Evolutionary conservation across 2,888 invertebrate species (phyloP).

Genomic region (Masnerella sp.): DNA sequence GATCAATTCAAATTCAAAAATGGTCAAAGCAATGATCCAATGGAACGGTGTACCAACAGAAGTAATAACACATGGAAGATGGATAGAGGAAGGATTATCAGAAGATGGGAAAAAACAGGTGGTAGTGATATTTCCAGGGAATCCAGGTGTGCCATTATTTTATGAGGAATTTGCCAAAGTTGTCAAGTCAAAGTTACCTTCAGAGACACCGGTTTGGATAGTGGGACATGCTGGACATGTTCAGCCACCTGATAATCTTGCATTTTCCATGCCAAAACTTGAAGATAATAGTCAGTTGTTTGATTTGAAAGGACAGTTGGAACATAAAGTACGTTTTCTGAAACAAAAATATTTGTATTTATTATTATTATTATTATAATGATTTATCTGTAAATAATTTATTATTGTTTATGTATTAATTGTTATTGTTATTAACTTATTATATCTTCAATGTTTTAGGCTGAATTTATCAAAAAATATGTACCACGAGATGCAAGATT

Average conservation of each 20-base stretch:
- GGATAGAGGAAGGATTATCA: conserved; percentile 82
- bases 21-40: conserved; percentile 78
- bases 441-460: conserved; percentile 69
- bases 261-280: conserved; percentile 73
- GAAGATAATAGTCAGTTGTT: conserved; percentile 80
- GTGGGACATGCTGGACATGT: conserved; percentile 92
- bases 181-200: conserved; percentile 81
- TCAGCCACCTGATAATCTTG: conserved; percentile 79
- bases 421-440: neutral
- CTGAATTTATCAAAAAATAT: conserved; percentile 85
- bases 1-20: too few relatives aligned
- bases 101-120: conserved; percentile 80
- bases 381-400: neutral
- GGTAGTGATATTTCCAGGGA: conserved; percentile 89
- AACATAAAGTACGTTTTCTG: conserved; percentile 85
- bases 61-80: conserved; percentile 85
- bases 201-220: conserved; percentile 86
- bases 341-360: too few relatives aligned
- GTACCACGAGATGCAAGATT: conserved; percentile 86
- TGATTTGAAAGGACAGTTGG: conserved; percentile 87
- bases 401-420: neutral
- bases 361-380: conserved; percentile 4
- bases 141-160: conserved; percentile 91
- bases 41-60: conserved; percentile 86
- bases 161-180: conserved; percentile 86